Conservation (phyloP, 2,888 invertebrate genomes). For the Archips crataeganus region DNA sequence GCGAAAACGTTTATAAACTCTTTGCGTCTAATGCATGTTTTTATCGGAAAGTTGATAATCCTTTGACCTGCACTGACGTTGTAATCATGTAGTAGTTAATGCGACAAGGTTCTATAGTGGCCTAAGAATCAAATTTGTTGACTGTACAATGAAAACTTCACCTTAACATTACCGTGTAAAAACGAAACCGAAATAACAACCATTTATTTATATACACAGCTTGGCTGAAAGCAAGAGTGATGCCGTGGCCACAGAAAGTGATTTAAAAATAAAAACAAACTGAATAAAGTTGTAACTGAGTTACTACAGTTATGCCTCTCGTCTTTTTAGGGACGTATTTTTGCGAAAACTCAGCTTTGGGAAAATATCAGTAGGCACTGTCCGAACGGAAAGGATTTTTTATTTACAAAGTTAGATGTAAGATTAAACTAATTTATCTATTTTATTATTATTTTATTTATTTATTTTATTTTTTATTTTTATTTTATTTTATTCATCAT, state of each 20-base stretch:
- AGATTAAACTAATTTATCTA: no score
- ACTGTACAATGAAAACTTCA: no score
- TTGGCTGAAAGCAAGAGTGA: conserved; percentile 44
- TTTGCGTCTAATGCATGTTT: no score
- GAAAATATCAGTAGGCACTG: not conserved
- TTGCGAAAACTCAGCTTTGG: not conserved
- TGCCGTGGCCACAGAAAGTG: conserved; percentile 43
- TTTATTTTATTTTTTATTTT: no score
- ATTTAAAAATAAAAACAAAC: conserved; percentile 44
- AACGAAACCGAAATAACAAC: not conserved
- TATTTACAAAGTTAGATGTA: not conserved
- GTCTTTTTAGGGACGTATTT: conserved; percentile 3
- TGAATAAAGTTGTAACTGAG: conserved; percentile 24
- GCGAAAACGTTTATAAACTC: no score
- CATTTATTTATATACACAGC: conserved; percentile 7
- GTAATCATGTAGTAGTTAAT: no score
- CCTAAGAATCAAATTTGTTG: no score
- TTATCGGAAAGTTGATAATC: no score
- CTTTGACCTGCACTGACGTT: no score
- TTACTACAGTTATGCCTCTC: conserved; percentile 12
- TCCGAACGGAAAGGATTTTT: not conserved
- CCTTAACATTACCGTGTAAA: not conserved
- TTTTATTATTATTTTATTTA: no score
- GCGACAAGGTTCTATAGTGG: no score
- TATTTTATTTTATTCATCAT: no score